phyloP scores from a whole-genome alignment of 2,113 vertebrate species.

The Chaenocephalus aceratus region DNA sequence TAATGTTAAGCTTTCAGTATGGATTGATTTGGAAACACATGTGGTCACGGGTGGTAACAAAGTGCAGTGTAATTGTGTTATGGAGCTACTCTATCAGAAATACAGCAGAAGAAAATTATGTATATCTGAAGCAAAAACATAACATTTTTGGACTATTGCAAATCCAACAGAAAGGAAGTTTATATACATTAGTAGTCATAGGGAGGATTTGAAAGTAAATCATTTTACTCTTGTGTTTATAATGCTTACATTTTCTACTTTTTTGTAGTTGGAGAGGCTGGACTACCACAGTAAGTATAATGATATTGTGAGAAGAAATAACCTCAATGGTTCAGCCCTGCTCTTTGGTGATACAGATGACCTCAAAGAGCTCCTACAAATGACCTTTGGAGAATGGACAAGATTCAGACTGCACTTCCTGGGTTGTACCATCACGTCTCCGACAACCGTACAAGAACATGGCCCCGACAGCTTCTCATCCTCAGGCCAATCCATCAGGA shows the following conservation, averaged over 20 bases:
- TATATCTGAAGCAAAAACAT: background rate
- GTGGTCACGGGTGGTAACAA: background rate
- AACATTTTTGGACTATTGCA: background rate
- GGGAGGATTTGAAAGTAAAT: background rate
- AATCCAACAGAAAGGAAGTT: background rate
- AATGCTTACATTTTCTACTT: conserved; percentile 8
- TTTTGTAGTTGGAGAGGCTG: conserved; percentile 73
- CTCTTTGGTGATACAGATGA: conserved; percentile 77
- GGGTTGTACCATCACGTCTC: conserved; percentile 46
- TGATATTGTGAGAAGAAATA: conserved; percentile 67
- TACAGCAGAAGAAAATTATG: background rate
- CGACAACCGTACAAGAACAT: conserved; percentile 21
- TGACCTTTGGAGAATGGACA: conserved; percentile 84
- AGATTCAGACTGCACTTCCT: conserved; percentile 82
- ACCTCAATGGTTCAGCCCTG: conserved; percentile 73
- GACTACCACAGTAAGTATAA: conserved; percentile 64
- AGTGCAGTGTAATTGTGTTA: background rate
- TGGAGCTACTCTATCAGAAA: background rate
- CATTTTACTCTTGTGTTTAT: background rate
- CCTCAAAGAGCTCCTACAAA: conserved; percentile 77
- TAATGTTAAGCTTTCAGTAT: conserved; percentile 2
- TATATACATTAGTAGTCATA: background rate
- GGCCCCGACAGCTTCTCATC: background rate
- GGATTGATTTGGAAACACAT: background rate
- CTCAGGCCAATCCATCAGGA: conserved; percentile 11